Base-by-base conservation (phyloP, 2,113 vertebrate species). In the Machaerirhynchus nigripectus region DNA sequence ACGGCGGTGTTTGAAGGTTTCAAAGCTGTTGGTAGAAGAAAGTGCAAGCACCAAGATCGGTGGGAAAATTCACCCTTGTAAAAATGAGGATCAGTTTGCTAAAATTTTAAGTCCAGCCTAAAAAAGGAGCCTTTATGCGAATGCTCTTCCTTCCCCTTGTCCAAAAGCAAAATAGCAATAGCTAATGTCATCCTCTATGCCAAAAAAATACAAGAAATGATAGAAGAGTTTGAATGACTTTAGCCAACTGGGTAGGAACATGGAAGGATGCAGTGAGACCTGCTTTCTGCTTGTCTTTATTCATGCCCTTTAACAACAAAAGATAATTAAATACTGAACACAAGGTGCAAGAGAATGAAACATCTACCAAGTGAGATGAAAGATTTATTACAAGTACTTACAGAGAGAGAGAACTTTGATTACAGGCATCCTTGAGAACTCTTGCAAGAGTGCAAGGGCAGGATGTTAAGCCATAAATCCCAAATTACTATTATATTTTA, bases 351-450 rank as follows among this genome's bases (percentile, higher is more conserved):
- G 53, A 78, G 52, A 92, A 77, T 81, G 80, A 95, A 95, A 81
- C 52, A 89, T 87, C 89, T 81, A 92, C 64, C 24, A 89, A 74
- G 35, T 31, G 26, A 55, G 89, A 78, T 92, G 60, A 86, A 95
- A 96, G 94, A 97, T 97, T 97, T 97, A 95, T 97, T 89, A 81
- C 91, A 92, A 90, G 69, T 78, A 77, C 86, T 78, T 93, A 63
- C 23, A 90, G 35, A 89, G 76, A 79, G 70, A 84, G 47, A 86
- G 52, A 89, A 87, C 89, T 97, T 74, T 95, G 95, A 95, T 96
- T 95, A 96, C 60, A 86, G 30, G 24, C 33, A 97, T 95, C 95
- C 95, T 97, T 96, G 94, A 95, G 83, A 93, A 88, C 63, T 19
- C 71, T 92, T 93, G 79, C 50, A 92, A 94, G 82, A 90, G 46